Base-by-base conservation (phyloP, 2,797 vertebrate species). In the Eidolon dupreanum region DNA sequence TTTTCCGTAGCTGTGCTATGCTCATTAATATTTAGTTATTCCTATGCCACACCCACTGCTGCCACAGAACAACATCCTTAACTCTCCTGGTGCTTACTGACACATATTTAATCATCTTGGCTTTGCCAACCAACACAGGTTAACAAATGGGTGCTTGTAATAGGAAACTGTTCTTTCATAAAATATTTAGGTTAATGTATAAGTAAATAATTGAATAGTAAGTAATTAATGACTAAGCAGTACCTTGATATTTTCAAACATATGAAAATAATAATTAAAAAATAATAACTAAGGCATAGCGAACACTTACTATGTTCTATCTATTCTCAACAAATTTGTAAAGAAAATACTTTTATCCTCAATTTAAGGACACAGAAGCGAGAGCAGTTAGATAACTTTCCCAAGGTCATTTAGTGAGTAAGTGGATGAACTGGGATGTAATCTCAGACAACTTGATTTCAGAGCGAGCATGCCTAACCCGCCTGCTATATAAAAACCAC, bases 191-290 rank as follows among this genome's bases (percentile, higher is more conserved):
- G 70, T 96, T 51, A 90, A 65, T 55, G 33, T 88, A 6, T 22
- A 95, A 92, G 28, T 68, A 95, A 88, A 83, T 90, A 73, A 91
- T 75, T 91, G 70, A 81, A 74, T 31, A 63, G 22, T 77, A 90
- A 81, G 38, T 66, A 71, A 94, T 78, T 87, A 75, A 51, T 26
- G 31, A 61, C 11, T 63, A 84, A 75, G 31, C 1, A 95, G 10
- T n/a, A 10, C 10, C 43, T 81, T 82, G 59, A 19, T 33, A 71
- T 86, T 81, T 88, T 53, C 33, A 78, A 94, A 57, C 20, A 71
- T 53, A 59, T 71, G 24, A 28, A 46, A 94, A 78, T 49, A 73
- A 28, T 73, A 90, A 93, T 65, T 85, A 74, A 92, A 79, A 92
- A 83, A 26, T 20, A 93, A 71, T 61, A 61, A 79, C 51, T 57